Evolutionary conservation across 2,113 vertebrate species (phyloP).

Genomic region (Chrysochloris asiatica): DNA sequence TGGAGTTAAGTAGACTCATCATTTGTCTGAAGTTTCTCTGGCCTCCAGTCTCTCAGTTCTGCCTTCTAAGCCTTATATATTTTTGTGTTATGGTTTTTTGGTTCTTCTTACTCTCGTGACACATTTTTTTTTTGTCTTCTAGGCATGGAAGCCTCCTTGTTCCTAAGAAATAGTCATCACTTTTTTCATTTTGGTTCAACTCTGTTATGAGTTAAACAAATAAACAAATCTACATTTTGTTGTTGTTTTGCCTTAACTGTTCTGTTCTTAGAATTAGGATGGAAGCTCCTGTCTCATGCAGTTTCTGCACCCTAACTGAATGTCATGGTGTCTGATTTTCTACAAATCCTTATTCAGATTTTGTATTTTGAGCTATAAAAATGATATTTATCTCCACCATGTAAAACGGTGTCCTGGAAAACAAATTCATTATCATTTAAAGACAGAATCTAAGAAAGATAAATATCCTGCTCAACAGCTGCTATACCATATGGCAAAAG

Average conservation of each 20-base stretch:
- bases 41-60: not conserved
- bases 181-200: not conserved
- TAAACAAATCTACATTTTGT: not conserved
- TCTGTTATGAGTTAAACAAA: not conserved
- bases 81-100: fast-evolving
- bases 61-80: too few species aligned
- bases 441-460: conserved; percentile 62
- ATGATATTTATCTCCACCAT: conserved; percentile 63
- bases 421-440: conserved; percentile 69
- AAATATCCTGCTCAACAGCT: conserved; percentile 75
- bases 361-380: conserved; percentile 53
- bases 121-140: fast-evolving
- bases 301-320: not conserved
- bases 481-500: conserved; percentile 77
- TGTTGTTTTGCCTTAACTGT: too few species aligned
- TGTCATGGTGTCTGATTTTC: not conserved
- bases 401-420: conserved; percentile 61
- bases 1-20: not conserved
- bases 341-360: not conserved
- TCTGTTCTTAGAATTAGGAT: too few species aligned
- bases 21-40: not conserved
- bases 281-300: not conserved
- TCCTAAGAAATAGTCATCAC: not conserved
- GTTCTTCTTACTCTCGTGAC: fast-evolving
- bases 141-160: fast-evolving